phyloP scores from a whole-genome alignment of 1,140 invertebrate genomes.

The Cardiocondyla obscurior region DNA sequence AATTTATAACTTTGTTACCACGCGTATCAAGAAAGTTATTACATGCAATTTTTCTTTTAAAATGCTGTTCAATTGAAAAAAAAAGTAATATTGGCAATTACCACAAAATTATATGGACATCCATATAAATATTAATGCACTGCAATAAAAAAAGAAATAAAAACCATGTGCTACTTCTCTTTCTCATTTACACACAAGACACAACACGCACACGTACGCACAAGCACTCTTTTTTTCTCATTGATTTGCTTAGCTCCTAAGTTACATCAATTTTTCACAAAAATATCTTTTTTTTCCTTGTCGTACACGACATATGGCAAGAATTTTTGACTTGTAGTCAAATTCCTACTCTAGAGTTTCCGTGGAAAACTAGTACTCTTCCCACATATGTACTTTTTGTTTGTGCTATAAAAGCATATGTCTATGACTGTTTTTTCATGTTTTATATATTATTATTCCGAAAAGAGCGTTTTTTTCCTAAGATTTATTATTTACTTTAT shows the following conservation, averaged over 20 bases:
- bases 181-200: background rate
- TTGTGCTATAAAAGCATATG: conserved; percentile 50
- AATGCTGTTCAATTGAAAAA: conserved; percentile 27
- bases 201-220: background rate
- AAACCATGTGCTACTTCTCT: background rate
- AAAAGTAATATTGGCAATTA: conserved; percentile 35
- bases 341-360: conserved; percentile 67
- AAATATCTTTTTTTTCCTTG: conserved; percentile 77
- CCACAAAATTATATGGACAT: conserved; percentile 4
- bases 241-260: conserved; percentile 48
- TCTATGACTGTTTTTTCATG: conserved; percentile 54
- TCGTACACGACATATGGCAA: conserved; percentile 72
- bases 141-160: conserved; percentile 18
- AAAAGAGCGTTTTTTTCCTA: conserved; percentile 22
- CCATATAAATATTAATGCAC: background rate
- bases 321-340: conserved; percentile 70
- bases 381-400: conserved; percentile 63
- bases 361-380: conserved; percentile 70
- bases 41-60: conserved; percentile 18
- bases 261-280: conserved; percentile 76
- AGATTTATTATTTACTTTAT: conserved; percentile 23
- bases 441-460: conserved; percentile 46
- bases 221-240: conserved; percentile 15
- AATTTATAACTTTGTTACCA: conserved; percentile 46
- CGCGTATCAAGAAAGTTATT: conserved; percentile 35